A percentile compares a stretch with the other conserved stretches of the same genome.
These are phyloP conservation scores for Callionymus lyra DNA, from an alignment of 2,113 vertebrate species.

Conservation along the genomic window DNA sequence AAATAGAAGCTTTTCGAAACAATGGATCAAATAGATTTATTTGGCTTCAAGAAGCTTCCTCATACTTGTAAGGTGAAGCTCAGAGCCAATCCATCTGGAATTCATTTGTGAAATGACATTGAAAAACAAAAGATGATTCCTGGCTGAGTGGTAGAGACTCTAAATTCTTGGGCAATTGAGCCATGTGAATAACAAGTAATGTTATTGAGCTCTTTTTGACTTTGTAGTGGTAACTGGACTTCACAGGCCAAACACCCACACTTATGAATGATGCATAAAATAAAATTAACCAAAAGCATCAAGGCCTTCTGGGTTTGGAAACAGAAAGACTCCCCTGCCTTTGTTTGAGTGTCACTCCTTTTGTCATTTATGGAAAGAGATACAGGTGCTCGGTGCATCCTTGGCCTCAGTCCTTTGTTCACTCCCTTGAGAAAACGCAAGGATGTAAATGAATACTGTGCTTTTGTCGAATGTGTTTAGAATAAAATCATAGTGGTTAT, in stretches of 20 bases:
- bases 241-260: constrained; percentile 29
- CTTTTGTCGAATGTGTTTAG: too few relatives aligned
- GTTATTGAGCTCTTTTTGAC: constrained; percentile 20
- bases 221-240: constrained; percentile 40
- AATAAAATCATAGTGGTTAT: too few relatives aligned
- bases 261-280: constrained; percentile 53
- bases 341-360: constrained; percentile 10
- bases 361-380: constrained; percentile 36
- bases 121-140: too few relatives aligned
- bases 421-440: too few relatives aligned
- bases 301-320: constrained; percentile 17
- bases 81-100: too few relatives aligned
- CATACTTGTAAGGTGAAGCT: too few relatives aligned
- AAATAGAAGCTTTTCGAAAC: too few relatives aligned
- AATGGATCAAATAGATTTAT: too few relatives aligned
- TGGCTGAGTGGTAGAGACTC: too few relatives aligned
- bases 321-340: constrained; percentile 22
- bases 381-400: constrained; percentile 11
- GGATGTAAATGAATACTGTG: too few relatives aligned
- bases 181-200: constrained; percentile 36
- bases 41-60: too few relatives aligned
- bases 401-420: constrained; percentile 22
- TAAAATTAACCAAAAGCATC: constrained; percentile 33
- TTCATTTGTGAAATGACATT: too few relatives aligned
- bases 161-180: constrained; percentile 21